Evolutionary conservation across 2,888 invertebrate genomes (phyloP), one percentile per base, ranked within the genome.

Genomic region (Melieria omissa): DNA sequence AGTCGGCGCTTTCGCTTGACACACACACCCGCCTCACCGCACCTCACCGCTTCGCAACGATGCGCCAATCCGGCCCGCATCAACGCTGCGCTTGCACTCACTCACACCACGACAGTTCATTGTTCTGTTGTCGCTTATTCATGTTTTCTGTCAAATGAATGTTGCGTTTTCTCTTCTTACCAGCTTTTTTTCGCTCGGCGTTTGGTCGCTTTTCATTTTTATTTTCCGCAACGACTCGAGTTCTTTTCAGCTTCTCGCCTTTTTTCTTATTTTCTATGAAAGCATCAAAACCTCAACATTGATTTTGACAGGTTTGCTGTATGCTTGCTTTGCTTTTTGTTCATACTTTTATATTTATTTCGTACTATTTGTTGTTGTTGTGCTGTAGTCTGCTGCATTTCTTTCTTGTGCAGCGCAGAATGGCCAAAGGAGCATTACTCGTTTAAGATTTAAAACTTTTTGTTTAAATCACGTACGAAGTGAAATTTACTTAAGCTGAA

Each of bases 241-340:
- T 47, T 5, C 6, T 9, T 67, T 58, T 65, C 9, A 42, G 45
- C 55, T 68, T 69, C 68, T 72, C 62, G 57, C 65, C 41, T 58
- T 67, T 65, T 65, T 72, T 66, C 41, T 73, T 65, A 65, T 67
- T 70, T 74, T 71, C 65, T 70, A 74, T 74, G 70, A 74, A 69
- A 71, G 73, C 71, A 73, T 65, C 54, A 73, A 44, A 65, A 67
- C 74, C 73, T 73, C 76, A 78, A 77, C 77, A 77, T 78, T 77
- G 79, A 78, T 79, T 77, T 77, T 78, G 78, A 78, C 79, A 79
- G 73, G 73, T 76, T 77, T 73, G 73, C 64, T 75, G 71, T 65
- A 42, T 16, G 65, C 10, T 65, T 44, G 1, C 44, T 5, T 65
- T 58, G 41, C 42, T 58, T 41, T 57, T 57, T 41, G 42, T 42